A percentile compares a stretch with the other conserved stretches of the same genome.
These are phyloP conservation scores for Galeopsomyia nigrocyanea DNA, from an alignment of 2,888 invertebrate species.

Conservation along the genomic window DNA sequence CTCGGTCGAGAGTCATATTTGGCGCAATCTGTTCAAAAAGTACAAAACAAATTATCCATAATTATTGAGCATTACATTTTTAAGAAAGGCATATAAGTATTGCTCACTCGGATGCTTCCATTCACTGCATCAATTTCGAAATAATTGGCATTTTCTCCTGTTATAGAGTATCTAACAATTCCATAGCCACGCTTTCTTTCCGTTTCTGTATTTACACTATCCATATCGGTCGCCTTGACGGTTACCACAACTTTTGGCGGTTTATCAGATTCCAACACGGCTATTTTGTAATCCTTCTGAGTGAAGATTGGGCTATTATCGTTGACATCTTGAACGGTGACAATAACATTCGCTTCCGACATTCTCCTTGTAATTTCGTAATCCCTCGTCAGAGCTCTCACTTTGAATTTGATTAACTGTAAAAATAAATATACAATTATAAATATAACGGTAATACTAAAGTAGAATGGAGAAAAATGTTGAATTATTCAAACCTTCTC, in stretches of 20 bases:
- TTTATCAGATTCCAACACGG: conserved; percentile 78
- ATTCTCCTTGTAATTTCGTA: conserved; percentile 70
- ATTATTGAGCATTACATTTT: conserved; percentile 10
- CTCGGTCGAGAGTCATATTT: conserved; percentile 80
- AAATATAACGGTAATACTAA: not conserved
- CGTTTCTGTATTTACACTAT: conserved; percentile 74
- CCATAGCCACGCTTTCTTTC: conserved; percentile 74
- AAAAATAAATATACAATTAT: conserved; percentile 38
- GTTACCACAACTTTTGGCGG: conserved; percentile 77
- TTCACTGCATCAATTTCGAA: conserved; percentile 80
- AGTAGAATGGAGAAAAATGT: conserved; percentile 51
- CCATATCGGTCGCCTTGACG: conserved; percentile 80
- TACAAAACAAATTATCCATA: not conserved
- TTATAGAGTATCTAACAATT: conserved; percentile 78
- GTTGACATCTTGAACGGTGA: conserved; percentile 82
- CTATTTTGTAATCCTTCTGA: conserved; percentile 78
- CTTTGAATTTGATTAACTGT: conserved; percentile 69
- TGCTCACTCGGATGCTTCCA: conserved; percentile 76
- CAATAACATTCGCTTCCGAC: conserved; percentile 77
- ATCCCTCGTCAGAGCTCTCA: conserved; percentile 67
- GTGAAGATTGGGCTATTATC: conserved; percentile 83
- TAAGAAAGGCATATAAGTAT: conserved; percentile 24
- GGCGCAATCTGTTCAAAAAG: conserved; percentile 71
- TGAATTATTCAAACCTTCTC: conserved; percentile 68
- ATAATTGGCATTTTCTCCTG: conserved; percentile 80